These are phyloP conservation scores for Ethmia dodecea DNA, from an alignment of 2,888 invertebrate species.

Conservation along the genomic window DNA sequence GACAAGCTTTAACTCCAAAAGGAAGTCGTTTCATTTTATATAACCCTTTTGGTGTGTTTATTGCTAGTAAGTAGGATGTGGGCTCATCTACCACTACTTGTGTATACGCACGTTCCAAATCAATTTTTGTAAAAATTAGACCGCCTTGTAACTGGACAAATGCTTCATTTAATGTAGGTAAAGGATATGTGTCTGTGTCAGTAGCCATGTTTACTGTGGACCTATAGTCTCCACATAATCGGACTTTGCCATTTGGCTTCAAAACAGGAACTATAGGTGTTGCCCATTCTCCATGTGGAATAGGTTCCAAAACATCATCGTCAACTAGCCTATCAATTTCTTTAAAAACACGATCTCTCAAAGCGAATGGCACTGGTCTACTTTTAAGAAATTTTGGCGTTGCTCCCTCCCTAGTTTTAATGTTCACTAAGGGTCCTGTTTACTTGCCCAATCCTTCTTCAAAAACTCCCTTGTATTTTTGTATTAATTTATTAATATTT, in stretches of 20 bases:
- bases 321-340: conserved; percentile 11
- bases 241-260: background rate
- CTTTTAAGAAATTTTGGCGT: conserved; percentile 24
- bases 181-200: conserved; percentile 21
- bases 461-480: too few species aligned
- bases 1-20: background rate
- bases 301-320: background rate
- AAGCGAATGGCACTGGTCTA: conserved; percentile 20
- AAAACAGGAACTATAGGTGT: background rate
- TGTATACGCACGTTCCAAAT: conserved; percentile 19
- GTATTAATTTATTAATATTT: too few species aligned
- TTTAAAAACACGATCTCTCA: conserved; percentile 19
- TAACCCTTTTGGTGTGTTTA: background rate
- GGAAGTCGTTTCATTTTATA: background rate
- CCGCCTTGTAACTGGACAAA: conserved; percentile 20
- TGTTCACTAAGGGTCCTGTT: too few species aligned
- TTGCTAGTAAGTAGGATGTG: background rate
- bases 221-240: conserved; percentile 12
- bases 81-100: background rate
- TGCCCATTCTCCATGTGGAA: conserved; percentile 5
- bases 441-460: too few species aligned
- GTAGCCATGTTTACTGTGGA: conserved; percentile 21
- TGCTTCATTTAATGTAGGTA: conserved; percentile 18
- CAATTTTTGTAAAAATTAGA: conserved; percentile 16
- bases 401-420: too few species aligned